A percentile compares a stretch with the other conserved stretches of the same genome.
phyloP scores from a whole-genome alignment of 2,797 vertebrate genomes.

The Amblyopsis hoosieri region DNA sequence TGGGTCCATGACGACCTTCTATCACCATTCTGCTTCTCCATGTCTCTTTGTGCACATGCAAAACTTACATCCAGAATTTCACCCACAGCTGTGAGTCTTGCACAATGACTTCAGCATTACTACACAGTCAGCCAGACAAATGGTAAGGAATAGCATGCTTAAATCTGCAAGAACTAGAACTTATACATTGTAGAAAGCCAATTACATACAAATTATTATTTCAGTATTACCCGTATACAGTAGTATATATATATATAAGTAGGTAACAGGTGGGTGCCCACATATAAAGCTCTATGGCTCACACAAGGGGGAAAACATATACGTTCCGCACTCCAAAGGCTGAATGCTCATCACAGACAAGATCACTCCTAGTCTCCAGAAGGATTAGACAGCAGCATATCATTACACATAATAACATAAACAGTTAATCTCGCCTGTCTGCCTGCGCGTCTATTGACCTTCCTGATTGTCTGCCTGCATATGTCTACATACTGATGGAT shows the following conservation, averaged over 20 bases:
- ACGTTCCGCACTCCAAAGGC: slow-evolving; percentile 5
- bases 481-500: slow-evolving; percentile 31
- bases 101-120: no score
- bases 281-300: neutral
- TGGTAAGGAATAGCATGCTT: no score
- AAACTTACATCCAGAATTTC: slow-evolving; percentile 8
- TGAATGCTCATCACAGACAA: slow-evolving; percentile 33
- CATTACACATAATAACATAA: slow-evolving; percentile 68
- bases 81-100: neutral
- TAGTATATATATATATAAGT: no score
- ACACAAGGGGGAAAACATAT: slow-evolving; percentile 3
- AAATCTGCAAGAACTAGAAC: no score
- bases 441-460: slow-evolving; percentile 1
- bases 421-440: slow-evolving; percentile 41
- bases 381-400: slow-evolving; percentile 49
- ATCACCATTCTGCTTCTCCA: slow-evolving; percentile 1
- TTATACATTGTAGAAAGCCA: no score
- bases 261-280: no score
- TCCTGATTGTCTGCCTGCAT: slow-evolving; percentile 28
- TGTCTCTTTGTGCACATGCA: slow-evolving; percentile 23
- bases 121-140: no score
- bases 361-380: slow-evolving; percentile 49
- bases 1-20: slow-evolving; percentile 45
- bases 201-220: no score
- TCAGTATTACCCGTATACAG: no score